A percentile compares a stretch with the other conserved stretches of the same genome.
Evolutionary conservation across 2,888 invertebrate genomes (phyloP).

Genomic region (Harpalus rubripes): DNA sequence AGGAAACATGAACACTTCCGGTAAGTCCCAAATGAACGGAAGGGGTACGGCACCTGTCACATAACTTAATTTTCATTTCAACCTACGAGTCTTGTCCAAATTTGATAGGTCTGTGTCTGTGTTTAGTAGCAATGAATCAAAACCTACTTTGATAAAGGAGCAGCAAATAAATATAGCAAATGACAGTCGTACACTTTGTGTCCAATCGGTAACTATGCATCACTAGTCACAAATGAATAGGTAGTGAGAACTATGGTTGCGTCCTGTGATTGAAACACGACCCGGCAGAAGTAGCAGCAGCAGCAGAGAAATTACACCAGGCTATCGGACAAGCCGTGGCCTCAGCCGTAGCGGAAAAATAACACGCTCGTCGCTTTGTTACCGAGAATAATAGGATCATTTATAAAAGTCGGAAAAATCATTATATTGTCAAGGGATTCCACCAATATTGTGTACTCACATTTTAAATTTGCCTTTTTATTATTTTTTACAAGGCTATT

Average conservation of each 20-base stretch:
- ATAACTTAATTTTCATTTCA: not conserved
- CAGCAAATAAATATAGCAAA: not conserved
- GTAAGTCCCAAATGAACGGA: conserved; percentile 20
- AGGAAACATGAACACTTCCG: conserved; percentile 8
- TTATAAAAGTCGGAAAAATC: conserved; percentile 64
- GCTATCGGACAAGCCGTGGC: not conserved
- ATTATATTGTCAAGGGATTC: conserved; percentile 60
- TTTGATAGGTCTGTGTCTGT: not conserved
- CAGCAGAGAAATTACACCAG: conserved; percentile 35
- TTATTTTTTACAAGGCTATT: conserved; percentile 41
- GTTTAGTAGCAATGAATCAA: not conserved
- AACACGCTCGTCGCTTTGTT: conserved; percentile 53
- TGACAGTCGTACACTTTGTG: not conserved
- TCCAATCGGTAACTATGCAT: not conserved
- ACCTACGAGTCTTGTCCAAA: not conserved
- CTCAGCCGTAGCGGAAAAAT: conserved; percentile 27
- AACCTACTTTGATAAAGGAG: not conserved
- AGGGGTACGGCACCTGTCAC: conserved; percentile 18
- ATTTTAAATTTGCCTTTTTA: conserved; percentile 57
- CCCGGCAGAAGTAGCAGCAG: not conserved
- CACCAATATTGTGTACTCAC: conserved; percentile 53
- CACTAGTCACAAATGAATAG: conserved; percentile 50
- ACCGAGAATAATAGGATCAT: conserved; percentile 59
- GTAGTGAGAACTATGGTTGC: conserved; percentile 8
- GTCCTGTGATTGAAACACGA: conserved; percentile 45